These are phyloP conservation scores for Daboia siamensis DNA, from an alignment of 2,113 vertebrate species.

Conservation along the genomic window DNA sequence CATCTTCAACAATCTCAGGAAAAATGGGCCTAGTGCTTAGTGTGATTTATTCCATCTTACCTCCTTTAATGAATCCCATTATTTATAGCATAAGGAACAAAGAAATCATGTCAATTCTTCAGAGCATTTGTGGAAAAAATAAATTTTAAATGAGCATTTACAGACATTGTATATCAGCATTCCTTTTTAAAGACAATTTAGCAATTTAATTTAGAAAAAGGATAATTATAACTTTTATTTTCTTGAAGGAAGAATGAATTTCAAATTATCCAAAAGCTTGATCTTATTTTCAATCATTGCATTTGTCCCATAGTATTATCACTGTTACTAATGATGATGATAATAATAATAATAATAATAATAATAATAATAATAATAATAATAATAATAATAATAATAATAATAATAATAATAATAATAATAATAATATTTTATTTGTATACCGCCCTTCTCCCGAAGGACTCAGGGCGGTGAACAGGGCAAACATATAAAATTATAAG, in stretches of 20 bases:
- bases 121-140: not conserved
- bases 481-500: no score
- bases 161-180: not conserved
- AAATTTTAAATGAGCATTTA: not conserved
- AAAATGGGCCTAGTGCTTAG: constrained; percentile 16
- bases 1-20: not conserved
- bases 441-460: no score
- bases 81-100: constrained; percentile 19
- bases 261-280: not conserved
- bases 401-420: no score
- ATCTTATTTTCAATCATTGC: not conserved
- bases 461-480: no score
- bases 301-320: not conserved
- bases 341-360: no score
- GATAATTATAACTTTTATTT: not conserved
- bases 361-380: no score
- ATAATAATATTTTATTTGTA: no score
- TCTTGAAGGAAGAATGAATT: not conserved
- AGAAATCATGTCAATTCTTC: not conserved
- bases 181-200: not conserved
- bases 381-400: no score
- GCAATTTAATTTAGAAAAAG: not conserved
- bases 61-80: constrained; percentile 34
- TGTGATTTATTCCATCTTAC: constrained; percentile 21
- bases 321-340: not conserved